Evolutionary conservation across 2,113 vertebrate genomes (phyloP), one percentile per base, ranked within the genome.

Genomic region (Bufo gargarizans): DNA sequence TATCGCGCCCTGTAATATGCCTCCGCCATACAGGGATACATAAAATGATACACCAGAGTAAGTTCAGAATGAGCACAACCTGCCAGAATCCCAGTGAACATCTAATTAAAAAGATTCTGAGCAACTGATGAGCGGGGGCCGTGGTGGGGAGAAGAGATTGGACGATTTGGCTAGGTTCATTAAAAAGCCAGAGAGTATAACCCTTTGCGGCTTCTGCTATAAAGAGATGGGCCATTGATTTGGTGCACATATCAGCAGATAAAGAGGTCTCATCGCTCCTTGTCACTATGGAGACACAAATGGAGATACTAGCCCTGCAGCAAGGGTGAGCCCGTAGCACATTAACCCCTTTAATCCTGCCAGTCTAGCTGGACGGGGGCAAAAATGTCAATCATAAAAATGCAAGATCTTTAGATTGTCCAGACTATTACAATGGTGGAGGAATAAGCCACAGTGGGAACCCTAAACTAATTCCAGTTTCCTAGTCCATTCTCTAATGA

Each of bases 111-210:
- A 83, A 83, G 69, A 88, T 63, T 88, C 47, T 65, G 47, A 55
- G 71, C 56, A 7, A 16, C 69, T 84, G 71, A 88, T 74, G 87
- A 65, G 69, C 67, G 22, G 53, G 86, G 67, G 78, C 67, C 50
- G 67, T 6, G 20, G 12, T 22, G 86, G 17, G 56, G 80, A 88
- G 71, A 83, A 59, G 22, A 56, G 87, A 88, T 77, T 88, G 80
- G 87, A 50, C n/a, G 69, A 63, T 83, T 77, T 84, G 80, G 74
- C 80, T 67, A 47, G 80, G 80, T 84, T 88, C 87, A 84, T 88
- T 88, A 83, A 84, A 83, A 88, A 83, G 87, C 69, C 81, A 88
- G 45, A 84, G 80, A 88, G 80, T 88, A 88, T 82, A 88, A 88
- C 86, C 86, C 86, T 82, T 67, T 53, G 69, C 49, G 16, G 45